Evolutionary conservation across 2,113 vertebrate genomes (phyloP), one percentile per base, ranked within the genome.

Genomic region (Sterrhoptilus dennistouni): DNA sequence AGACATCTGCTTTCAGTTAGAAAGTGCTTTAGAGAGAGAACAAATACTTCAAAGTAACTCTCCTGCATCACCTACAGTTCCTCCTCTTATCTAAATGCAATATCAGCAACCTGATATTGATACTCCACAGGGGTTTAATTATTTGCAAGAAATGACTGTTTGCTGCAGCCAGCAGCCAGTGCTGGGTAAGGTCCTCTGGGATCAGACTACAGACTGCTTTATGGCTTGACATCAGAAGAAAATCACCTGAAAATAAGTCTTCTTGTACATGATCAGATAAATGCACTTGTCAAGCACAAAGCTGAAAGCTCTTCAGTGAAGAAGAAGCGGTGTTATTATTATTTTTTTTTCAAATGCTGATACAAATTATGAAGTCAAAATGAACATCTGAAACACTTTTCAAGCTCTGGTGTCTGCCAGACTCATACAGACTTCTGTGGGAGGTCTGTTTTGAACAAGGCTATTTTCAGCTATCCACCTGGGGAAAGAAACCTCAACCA

Each of bases 391-490:
- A 75, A 89, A 52, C 72, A 52, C 40, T 86, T 65, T 47, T 63
- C 45, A 69, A 12, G 69, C 47, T 80, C 40, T 19, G 14, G 14
- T 31, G 29, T 70, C 87, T 91, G 75, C 54, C 79, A 96, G 75
- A 74, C 49, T 85, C 50, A 38, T 14, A 49, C 25, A 77, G 87
- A 71, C 53, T 76, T 87, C 81, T 50, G 87, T 50, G 75, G 87
- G 93, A 96, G 82, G 66, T 74, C 64, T 96, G 66, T 77, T 83
- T 90, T 77, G 79, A 91, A 45, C 21, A 14, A n/a, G 50, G 50
- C 75, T 94, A 35, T 90, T 97, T 97, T 86, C 94, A 94, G 65
- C 59, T 47, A 63, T 77, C 50, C 78, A 95, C 93, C 89, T 80
- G 70, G 40, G 16, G 20, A 1, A 4, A 38, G 18, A 44, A 21